phyloP scores from a whole-genome alignment of 2,797 vertebrate species.

The Menidia menidia region DNA sequence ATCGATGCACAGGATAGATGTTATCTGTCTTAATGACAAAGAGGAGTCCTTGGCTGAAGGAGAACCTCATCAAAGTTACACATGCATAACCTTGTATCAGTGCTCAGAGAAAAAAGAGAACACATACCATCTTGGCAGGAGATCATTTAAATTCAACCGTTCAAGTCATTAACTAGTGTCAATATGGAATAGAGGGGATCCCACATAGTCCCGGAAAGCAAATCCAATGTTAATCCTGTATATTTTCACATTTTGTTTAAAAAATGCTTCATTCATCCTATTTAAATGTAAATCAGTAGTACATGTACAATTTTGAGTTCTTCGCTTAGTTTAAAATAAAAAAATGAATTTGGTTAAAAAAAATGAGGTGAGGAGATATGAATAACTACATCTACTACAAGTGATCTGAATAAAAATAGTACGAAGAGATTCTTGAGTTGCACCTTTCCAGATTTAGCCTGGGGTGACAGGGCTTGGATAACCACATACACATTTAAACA shows the following conservation, averaged over 20 bases:
- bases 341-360: neutral
- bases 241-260: slow-evolving; percentile 27
- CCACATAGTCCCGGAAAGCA: slow-evolving; percentile 1
- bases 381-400: neutral
- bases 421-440: neutral
- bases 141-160: slow-evolving; percentile 49
- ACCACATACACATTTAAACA: too few relatives aligned
- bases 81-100: slow-evolving; percentile 61
- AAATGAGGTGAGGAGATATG: neutral
- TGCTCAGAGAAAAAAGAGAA: slow-evolving; percentile 13
- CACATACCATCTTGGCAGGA: slow-evolving; percentile 21
- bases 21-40: slow-evolving; percentile 77
- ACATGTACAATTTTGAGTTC: slow-evolving; percentile 6
- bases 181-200: slow-evolving; percentile 10
- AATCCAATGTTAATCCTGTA: neutral
- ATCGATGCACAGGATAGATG: slow-evolving; percentile 66
- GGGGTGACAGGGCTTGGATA: too few relatives aligned
- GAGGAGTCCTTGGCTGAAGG: slow-evolving; percentile 71
- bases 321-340: slow-evolving; percentile 24
- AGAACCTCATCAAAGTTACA: slow-evolving; percentile 71
- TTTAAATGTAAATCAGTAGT: slow-evolving; percentile 67
- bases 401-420: neutral
- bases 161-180: slow-evolving; percentile 37
- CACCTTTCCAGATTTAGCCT: neutral
- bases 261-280: slow-evolving; percentile 56